Conservation (phyloP, 2,797 vertebrate species). For the Euphonia xanthogaster region DNA sequence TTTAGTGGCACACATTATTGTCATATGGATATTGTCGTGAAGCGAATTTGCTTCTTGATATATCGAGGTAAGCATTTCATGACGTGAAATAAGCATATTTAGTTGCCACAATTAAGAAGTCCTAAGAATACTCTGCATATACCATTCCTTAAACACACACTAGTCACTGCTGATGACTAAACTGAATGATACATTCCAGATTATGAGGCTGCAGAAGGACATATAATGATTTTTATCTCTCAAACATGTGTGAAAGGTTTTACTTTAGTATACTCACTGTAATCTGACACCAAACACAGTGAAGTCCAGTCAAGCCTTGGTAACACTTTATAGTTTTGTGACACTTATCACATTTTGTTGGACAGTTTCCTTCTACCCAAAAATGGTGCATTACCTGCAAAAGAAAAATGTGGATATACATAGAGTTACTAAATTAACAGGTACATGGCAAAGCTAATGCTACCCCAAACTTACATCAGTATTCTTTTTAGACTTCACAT, state of each 20-base stretch:
- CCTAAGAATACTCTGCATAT: neutral
- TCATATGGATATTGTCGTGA: neutral
- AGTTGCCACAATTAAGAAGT: neutral
- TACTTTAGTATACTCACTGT: conserved; percentile 80
- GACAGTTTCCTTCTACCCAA: conserved; percentile 96
- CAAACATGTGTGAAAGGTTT: neutral
- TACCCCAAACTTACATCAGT: conserved; percentile 82
- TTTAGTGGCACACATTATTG: neutral
- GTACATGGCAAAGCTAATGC: neutral
- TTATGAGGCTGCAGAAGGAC: neutral
- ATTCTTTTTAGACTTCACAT: conserved; percentile 94
- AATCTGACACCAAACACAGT: conserved; percentile 96
- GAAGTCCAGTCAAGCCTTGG: conserved; percentile 93
- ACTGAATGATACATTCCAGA: neutral
- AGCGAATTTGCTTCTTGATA: neutral
- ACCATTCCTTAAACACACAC: neutral
- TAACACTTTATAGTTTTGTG: conserved; percentile 97
- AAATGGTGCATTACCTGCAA: conserved; percentile 93
- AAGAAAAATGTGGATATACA: neutral
- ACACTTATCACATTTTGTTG: conserved; percentile 93
- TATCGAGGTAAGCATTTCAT: neutral
- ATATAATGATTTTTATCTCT: neutral
- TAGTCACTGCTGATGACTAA: neutral
- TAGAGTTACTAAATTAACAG: neutral
- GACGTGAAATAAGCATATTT: neutral